Conservation (phyloP, 2,888 invertebrate genomes). For the Machimus rusticus region DNA sequence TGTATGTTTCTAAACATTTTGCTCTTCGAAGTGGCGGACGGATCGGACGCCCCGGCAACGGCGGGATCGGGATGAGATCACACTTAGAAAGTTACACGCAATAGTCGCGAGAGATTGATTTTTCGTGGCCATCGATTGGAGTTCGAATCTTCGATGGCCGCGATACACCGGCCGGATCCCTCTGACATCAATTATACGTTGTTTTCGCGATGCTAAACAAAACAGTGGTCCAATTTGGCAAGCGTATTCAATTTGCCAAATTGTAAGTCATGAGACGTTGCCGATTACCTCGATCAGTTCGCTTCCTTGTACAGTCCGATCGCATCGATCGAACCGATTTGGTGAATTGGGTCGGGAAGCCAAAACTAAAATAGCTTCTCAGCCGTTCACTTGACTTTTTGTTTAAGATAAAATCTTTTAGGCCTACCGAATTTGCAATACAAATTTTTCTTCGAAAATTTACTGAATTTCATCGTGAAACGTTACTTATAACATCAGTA, state of each 20-base stretch:
- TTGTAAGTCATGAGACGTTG: conserved; percentile 1
- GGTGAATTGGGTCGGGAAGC: background rate
- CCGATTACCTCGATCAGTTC: background rate
- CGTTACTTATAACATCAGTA: background rate
- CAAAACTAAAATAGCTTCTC: background rate
- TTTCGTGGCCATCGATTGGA: background rate
- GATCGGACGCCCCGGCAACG: background rate
- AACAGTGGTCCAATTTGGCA: conserved; percentile 7
- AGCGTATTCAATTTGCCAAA: background rate
- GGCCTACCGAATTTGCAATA: background rate
- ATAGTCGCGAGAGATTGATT: conserved; percentile 18
- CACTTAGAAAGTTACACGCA: conserved; percentile 25
- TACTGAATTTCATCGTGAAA: background rate
- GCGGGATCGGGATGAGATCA: background rate
- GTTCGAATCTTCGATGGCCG: background rate
- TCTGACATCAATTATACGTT: background rate
- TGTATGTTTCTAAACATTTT: conserved; percentile 15
- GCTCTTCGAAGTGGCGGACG: background rate
- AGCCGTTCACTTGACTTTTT: conserved; percentile 1
- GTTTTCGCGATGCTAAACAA: background rate
- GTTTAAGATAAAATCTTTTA: background rate
- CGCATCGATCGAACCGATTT: background rate
- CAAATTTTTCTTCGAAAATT: background rate
- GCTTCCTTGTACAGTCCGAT: background rate
- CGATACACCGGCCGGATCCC: background rate